Percentiles rank a stretch among this genome's conserved stretches.
Conservation (phyloP, 2,113 vertebrate species). For the Capra hircus region DNA sequence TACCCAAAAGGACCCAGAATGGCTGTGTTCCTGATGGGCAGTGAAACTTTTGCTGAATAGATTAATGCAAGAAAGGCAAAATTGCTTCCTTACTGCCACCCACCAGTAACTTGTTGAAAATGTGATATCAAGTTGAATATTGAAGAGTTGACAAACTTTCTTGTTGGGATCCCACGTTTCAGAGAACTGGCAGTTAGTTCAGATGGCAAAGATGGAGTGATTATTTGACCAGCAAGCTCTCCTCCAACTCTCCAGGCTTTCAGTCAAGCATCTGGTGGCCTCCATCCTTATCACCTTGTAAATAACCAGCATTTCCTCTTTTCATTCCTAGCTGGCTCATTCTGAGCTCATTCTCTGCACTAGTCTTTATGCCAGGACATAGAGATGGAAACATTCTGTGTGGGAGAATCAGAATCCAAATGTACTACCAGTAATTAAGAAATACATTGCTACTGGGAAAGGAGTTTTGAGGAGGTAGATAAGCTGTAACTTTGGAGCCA, state of each 20-base stretch:
- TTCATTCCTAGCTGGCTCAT: background rate
- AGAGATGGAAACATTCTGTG: background rate
- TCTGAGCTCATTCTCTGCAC: background rate
- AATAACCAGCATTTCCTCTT: background rate
- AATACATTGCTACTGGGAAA: background rate
- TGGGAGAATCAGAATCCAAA: background rate
- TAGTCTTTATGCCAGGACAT: background rate
- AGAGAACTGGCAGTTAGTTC: background rate
- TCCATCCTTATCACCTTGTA: background rate
- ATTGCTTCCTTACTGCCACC: background rate
- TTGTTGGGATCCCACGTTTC: background rate
- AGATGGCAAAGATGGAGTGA: background rate
- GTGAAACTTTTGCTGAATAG: conserved; percentile 30
- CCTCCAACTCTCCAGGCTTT: background rate
- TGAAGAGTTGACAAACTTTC: background rate
- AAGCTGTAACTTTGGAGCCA: background rate
- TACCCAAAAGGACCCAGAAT: conserved; percentile 22
- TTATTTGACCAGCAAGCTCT: background rate
- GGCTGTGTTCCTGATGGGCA: background rate
- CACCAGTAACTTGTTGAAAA: background rate
- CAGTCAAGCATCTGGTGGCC: background rate
- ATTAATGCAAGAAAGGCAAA: conserved; percentile 34
- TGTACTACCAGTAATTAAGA: background rate
- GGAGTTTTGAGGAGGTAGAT: background rate
- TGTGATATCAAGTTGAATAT: background rate